Percentiles rank a stretch among this genome's conserved stretches.
These are phyloP conservation scores for Salvelinus namaycush DNA, from an alignment of 2,113 vertebrate genomes.

Conservation along the genomic window DNA sequence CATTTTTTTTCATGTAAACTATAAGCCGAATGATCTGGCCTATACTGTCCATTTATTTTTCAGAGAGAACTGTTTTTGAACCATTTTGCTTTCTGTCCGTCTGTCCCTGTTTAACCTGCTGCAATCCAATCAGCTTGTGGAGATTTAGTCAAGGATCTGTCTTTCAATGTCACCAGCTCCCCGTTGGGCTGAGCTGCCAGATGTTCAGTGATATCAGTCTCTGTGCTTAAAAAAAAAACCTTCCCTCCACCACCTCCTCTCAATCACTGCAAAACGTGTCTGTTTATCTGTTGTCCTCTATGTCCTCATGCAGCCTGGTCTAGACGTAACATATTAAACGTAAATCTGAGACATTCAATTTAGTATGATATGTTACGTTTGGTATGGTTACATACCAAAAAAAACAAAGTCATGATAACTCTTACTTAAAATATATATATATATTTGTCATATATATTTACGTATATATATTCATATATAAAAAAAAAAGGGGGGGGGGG, in stretches of 20 bases:
- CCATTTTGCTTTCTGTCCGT: not conserved
- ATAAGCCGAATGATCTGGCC: too few species aligned
- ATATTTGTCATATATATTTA: too few species aligned
- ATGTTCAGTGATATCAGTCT: slow-evolving; percentile 49
- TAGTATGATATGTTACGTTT: too few species aligned
- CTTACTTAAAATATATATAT: too few species aligned
- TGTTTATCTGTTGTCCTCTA: not conserved
- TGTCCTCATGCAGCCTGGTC: too few species aligned
- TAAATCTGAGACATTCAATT: too few species aligned
- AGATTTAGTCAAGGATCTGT: slow-evolving; percentile 38
- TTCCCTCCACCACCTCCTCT: not conserved
- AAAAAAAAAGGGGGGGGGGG: too few species aligned
- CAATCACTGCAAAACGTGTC: not conserved
- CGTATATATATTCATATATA: too few species aligned
- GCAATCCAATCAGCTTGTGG: slow-evolving; percentile 58
- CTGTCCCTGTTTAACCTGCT: slow-evolving; percentile 54
- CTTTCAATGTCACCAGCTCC: slow-evolving; percentile 38
- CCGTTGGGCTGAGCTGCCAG: slow-evolving; percentile 43
- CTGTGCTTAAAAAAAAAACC: not conserved
- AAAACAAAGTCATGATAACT: too few species aligned
- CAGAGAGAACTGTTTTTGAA: not conserved
- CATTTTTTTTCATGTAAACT: not conserved
- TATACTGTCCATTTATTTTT: too few species aligned
- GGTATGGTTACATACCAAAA: too few species aligned
- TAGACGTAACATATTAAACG: too few species aligned